These are phyloP conservation scores for Verasper variegatus DNA, from an alignment of 2,113 vertebrate species.

Conservation along the genomic window DNA sequence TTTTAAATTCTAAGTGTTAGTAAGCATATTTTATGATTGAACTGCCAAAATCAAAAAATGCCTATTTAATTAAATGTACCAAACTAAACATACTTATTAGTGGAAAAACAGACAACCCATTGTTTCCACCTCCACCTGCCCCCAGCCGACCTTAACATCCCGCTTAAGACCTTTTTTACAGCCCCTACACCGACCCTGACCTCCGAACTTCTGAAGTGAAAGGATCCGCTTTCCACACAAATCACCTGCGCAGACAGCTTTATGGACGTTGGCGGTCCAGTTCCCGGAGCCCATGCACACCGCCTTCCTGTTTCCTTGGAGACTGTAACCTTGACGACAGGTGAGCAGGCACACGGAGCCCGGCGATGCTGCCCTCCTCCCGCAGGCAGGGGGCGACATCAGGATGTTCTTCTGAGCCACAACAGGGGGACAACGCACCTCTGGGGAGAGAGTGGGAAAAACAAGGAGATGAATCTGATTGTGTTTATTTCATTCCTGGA, in stretches of 20 bases:
- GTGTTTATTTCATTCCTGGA: background rate
- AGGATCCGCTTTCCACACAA: background rate
- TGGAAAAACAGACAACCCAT: no score
- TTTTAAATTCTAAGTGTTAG: no score
- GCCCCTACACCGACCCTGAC: no score
- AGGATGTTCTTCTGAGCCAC: slow-evolving; percentile 81
- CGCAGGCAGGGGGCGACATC: slow-evolving; percentile 87
- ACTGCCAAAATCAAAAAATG: no score
- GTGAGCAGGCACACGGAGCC: slow-evolving; percentile 86
- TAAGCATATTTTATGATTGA: no score
- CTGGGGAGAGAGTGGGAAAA: slow-evolving; percentile 71
- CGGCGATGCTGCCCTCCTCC: slow-evolving; percentile 79
- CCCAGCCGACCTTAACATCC: no score
- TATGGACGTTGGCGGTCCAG: slow-evolving; percentile 88
- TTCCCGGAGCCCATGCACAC: slow-evolving; percentile 88
- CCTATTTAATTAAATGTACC: no score
- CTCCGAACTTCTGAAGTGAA: no score
- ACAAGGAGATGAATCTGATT: slow-evolving; percentile 16
- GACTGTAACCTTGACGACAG: slow-evolving; percentile 88
- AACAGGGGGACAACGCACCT: slow-evolving; percentile 87
- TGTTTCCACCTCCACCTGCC: no score
- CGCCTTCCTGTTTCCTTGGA: slow-evolving; percentile 86
- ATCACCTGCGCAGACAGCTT: slow-evolving; percentile 90
- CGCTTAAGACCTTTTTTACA: no score
- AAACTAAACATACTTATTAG: no score